Evolutionary conservation across 2,113 vertebrate genomes (phyloP).

Genomic region (Callocephalon fimbriatum): DNA sequence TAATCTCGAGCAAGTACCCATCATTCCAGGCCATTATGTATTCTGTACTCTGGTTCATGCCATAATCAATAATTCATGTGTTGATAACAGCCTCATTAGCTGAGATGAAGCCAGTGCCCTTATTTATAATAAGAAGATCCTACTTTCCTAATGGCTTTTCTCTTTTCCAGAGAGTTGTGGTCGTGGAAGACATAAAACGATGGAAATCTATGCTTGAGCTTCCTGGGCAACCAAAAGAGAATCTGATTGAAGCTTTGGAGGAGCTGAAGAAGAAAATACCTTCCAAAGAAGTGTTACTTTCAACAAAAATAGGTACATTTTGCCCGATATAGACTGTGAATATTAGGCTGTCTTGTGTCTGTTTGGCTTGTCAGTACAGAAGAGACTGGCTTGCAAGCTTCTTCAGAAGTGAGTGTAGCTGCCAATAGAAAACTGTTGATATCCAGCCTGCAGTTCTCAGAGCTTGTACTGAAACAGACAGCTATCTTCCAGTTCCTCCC

Average conservation of each 20-base stretch:
- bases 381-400: neutral
- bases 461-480: neutral
- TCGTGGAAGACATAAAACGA: constrained; percentile 93
- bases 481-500: neutral
- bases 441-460: neutral
- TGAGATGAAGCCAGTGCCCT: constrained; percentile 55
- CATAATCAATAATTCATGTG: constrained; percentile 72
- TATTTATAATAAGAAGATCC: constrained; percentile 38
- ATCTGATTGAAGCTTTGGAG: constrained; percentile 83
- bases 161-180: constrained; percentile 92
- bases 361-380: neutral
- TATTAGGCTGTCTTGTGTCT: neutral
- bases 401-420: neutral
- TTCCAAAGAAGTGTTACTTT: constrained; percentile 89
- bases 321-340: neutral
- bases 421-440: neutral
- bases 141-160: constrained; percentile 65
- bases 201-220: constrained; percentile 90
- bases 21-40: constrained; percentile 28
- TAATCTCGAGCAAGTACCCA: constrained; percentile 55
- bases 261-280: constrained; percentile 96
- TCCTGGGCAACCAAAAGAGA: constrained; percentile 86
- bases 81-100: constrained; percentile 67
- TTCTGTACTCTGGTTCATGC: constrained; percentile 35
- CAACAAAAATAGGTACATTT: constrained; percentile 90